These are phyloP conservation scores for Epirrhoe tristata DNA, from an alignment of 2,888 invertebrate species.

Conservation along the genomic window DNA sequence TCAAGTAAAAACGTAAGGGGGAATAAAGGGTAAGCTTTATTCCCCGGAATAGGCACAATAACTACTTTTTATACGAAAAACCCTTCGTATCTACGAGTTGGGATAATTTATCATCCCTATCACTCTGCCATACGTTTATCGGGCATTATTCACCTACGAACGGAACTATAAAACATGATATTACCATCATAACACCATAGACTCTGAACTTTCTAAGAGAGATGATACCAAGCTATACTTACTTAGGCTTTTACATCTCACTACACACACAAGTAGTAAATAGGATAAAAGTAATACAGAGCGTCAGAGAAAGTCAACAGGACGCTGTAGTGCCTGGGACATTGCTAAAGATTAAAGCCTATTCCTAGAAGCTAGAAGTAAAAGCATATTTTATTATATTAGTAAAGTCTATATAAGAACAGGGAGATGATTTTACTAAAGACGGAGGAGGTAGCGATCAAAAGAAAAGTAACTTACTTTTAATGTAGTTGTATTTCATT, in stretches of 20 bases:
- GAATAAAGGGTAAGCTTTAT: background rate
- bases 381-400: no score
- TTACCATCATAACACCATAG: constrained; percentile 60
- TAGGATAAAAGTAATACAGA: no score
- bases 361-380: no score
- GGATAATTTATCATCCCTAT: constrained; percentile 33
- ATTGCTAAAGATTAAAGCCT: no score
- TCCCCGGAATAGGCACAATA: constrained; percentile 16
- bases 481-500: no score
- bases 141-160: constrained; percentile 53
- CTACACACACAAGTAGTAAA: no score
- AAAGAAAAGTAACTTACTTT: no score
- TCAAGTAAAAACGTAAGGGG: background rate
- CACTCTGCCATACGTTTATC: constrained; percentile 38
- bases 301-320: no score
- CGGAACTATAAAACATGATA: constrained; percentile 67
- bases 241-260: background rate
- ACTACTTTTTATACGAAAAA: constrained; percentile 25
- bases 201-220: constrained; percentile 45
- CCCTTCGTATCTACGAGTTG: constrained; percentile 21
- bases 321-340: no score
- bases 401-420: no score
- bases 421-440: no score
- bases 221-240: constrained; percentile 4
- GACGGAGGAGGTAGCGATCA: no score